These are phyloP conservation scores for Phalangium opilio DNA, from an alignment of 2,888 invertebrate genomes.

Conservation along the genomic window DNA sequence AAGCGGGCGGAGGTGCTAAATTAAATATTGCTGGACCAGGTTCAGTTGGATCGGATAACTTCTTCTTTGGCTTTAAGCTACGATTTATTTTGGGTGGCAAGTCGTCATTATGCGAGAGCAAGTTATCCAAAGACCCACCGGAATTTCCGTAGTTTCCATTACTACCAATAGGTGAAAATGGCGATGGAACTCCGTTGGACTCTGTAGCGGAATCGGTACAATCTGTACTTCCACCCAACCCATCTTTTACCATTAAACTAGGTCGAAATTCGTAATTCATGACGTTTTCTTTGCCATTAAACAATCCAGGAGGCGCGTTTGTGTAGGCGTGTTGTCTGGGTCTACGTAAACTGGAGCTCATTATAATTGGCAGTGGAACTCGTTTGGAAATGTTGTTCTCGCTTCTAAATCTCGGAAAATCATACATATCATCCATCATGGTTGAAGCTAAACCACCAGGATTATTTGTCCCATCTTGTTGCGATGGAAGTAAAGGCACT, in stretches of 20 bases:
- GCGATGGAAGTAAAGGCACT: constrained; percentile 2
- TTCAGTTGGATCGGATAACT: constrained; percentile 24
- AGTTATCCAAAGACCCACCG: constrained; percentile 15
- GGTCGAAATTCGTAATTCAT: constrained; percentile 41
- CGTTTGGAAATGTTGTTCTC: constrained; percentile 18
- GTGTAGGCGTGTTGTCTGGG: constrained; percentile 40
- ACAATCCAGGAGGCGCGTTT: constrained; percentile 42
- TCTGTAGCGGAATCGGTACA: constrained; percentile 19
- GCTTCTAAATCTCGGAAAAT: constrained; percentile 42
- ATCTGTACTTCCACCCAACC: constrained; percentile 8
- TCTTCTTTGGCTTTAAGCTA: constrained; percentile 56
- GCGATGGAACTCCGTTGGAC: constrained; percentile 25
- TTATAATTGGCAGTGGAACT: constrained; percentile 16
- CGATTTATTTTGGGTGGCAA: constrained; percentile 64
- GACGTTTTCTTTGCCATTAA: constrained; percentile 37
- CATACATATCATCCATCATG: constrained; percentile 42
- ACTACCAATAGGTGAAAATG: constrained; percentile 39
- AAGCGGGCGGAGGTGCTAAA: constrained; percentile 20
- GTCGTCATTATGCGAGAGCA: constrained; percentile 17
- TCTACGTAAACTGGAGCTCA: constrained; percentile 8
- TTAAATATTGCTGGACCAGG: constrained; percentile 11
- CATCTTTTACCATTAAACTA: constrained; percentile 14
- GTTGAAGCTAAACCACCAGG: constrained; percentile 1
- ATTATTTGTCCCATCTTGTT: neutral
- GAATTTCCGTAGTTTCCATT: constrained; percentile 39